These are phyloP conservation scores for Heliconius aoede DNA, from an alignment of 2,888 invertebrate genomes.

Conservation along the genomic window DNA sequence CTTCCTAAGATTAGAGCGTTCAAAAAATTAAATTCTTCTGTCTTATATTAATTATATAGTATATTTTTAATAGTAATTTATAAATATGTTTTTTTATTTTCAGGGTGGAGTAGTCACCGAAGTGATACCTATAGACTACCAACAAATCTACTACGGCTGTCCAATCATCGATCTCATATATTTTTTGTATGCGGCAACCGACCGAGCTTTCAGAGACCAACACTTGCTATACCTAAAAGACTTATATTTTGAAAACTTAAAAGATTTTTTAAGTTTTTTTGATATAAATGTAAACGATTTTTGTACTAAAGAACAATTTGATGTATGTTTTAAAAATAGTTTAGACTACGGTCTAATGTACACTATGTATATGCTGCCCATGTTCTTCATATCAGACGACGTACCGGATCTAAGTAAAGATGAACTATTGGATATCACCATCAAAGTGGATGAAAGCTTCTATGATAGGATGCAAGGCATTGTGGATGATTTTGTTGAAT, in stretches of 20 bases:
- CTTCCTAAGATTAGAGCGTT: too few relatives aligned
- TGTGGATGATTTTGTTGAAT: conserved; percentile 56
- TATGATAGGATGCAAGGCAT: conserved; percentile 52
- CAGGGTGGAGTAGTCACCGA: conserved; percentile 57
- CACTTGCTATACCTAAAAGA: conserved; percentile 56
- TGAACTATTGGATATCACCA: conserved; percentile 45
- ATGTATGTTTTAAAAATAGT: conserved; percentile 53
- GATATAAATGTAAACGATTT: conserved; percentile 51
- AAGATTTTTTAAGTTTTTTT: conserved; percentile 54
- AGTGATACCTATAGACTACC: conserved; percentile 57
- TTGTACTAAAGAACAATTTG: conserved; percentile 56
- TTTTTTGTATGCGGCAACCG: conserved; percentile 53
- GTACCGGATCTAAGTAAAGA: conserved; percentile 53
- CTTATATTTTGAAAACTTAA: conserved; percentile 55
- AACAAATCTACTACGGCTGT: conserved; percentile 54
- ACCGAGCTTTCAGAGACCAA: conserved; percentile 53
- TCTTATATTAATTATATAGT: too few relatives aligned
- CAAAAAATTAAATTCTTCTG: too few relatives aligned
- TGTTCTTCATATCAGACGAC: conserved; percentile 53
- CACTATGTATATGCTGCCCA: conserved; percentile 53
- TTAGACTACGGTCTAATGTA: conserved; percentile 57
- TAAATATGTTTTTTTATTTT: conserved; percentile 40
- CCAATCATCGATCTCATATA: conserved; percentile 55
- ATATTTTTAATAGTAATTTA: not conserved
- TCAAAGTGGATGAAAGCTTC: conserved; percentile 51